Base-by-base conservation (phyloP, 2,888 invertebrate species). In the Andricus curvator region DNA sequence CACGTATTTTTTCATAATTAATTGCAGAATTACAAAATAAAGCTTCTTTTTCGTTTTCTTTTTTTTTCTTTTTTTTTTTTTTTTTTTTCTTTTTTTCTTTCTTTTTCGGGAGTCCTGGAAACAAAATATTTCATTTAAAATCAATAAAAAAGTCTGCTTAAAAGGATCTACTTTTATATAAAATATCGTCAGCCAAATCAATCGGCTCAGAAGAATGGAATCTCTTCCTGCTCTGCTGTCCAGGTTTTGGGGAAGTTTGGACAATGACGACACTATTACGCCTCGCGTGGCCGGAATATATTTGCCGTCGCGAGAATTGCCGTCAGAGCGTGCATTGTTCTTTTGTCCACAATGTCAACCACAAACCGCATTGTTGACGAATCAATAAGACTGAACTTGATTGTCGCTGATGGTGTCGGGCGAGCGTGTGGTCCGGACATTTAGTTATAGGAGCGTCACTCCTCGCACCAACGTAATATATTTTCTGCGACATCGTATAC, bases 381-480 rank as follows among this genome's bases (percentile, higher is more conserved):
- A 90, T 89, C 88, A 87, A 89, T 89, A 88, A 89, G 89, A 87
- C 87, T 83, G 85, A 88, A 88, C 87, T 87, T 88, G 86, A 89
- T 89, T 88, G 88, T 88, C 87, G 86, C 83, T 84, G 80, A 82
- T 78, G 84, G 76, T 85, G 82, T 78, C 66, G 81, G 78, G 74
- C 64, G 65, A 51, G 83, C 83, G 86, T 82, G 84, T 89, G 88
- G 87, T 87, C 85, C 85, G 86, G 89, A 89, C 88, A 85, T 88
- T 88, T 85, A 84, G 86, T 88, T 88, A 88, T 85, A 86, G 87
- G 86, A 82, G 86, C 85, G 87, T 88, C 88, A 88, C 86, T 86
- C 86, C 82, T 83, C 83, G 83, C 82, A 79, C 84, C 76, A 78
- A 62, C 83, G 82, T 85, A 86, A 87, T 85, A 87, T 87, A 86